Evolutionary conservation across 2,888 invertebrate genomes (phyloP), one percentile per base, ranked within the genome.

Genomic region (Rhagophthalmus giganteus): DNA sequence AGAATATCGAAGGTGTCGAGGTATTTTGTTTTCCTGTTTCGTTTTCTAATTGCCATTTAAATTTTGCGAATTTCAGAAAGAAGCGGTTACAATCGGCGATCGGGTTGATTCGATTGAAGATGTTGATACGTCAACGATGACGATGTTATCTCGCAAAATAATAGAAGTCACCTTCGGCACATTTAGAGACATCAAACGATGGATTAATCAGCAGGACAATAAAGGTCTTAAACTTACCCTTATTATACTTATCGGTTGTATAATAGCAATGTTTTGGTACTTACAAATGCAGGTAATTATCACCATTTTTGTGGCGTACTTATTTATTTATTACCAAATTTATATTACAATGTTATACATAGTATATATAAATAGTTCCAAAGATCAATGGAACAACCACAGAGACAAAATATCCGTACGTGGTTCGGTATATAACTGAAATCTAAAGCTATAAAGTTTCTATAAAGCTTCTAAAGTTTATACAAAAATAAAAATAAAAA

Each of bases 181-280:
- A 30, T 27, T 25, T 26, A 78, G 76, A 46, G 69, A 71, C 49
- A 64, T 74, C 1, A 80, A 81, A 56, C 63, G 75, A 7, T 89
- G 87, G 87, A 72, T 88, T 0, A 82, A 85, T 65, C 85, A 87
- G 62, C 87, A 89, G 64, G 89, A 89, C 60, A 88, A 87, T 67
- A 85, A 87, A 65, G 85, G 81, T 2, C 72, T 88, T 1, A 88
- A 88, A 72, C 77, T 88, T 31, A 79, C 83, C 11, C 71, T 89
- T 1, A 82, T 87, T 20, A 79, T 88, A 42, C 75, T 88, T 33
- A 78, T 84, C 16, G 83, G 86, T 33, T 78, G 85, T 54, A 83
- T 88, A 46, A 78, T 88, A 50, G 80, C 82, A 11, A 82, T 88
- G 83, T 85, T 86, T 69, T 88, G 86, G 85, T 88, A 88, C 68